A percentile compares a stretch with the other conserved stretches of the same genome.
Conservation (phyloP, 2,113 vertebrate species). For the Heptranchias perlo region DNA sequence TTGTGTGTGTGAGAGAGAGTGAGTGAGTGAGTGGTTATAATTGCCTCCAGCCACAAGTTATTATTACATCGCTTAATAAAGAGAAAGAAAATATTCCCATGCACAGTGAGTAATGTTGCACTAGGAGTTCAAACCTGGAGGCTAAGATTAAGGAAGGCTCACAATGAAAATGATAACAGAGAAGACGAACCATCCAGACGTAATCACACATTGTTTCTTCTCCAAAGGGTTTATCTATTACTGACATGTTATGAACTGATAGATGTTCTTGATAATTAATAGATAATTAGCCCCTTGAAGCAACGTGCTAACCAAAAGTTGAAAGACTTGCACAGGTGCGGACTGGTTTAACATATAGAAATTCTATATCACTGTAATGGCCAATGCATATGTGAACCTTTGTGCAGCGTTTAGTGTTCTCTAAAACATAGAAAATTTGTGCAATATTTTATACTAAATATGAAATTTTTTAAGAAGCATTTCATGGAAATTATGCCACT, state of each 20-base stretch:
- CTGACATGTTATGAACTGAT: not conserved
- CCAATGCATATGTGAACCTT: not conserved
- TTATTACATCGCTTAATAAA: not conserved
- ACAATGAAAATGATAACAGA: slow-evolving; percentile 21
- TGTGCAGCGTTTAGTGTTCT: not conserved
- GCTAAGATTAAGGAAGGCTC: not conserved
- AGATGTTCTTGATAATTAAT: not conserved
- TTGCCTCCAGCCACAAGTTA: not conserved
- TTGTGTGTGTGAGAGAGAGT: not conserved
- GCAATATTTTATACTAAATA: not conserved
- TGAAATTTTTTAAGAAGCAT: too few relatives aligned
- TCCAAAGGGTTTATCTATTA: not conserved
- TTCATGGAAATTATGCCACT: not conserved
- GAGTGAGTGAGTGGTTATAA: too few relatives aligned
- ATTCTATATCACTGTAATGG: not conserved
- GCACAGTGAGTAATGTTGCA: not conserved
- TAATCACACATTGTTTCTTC: not conserved
- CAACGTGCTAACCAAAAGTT: not conserved
- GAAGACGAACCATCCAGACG: not conserved
- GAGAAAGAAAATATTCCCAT: slow-evolving; percentile 5
- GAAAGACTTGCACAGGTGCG: not conserved
- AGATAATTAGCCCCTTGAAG: not conserved
- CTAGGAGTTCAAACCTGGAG: not conserved
- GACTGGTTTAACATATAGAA: not conserved
- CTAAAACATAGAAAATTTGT: not conserved